Conservation (phyloP, 2,888 invertebrate species). For the Cinara cedri region DNA sequence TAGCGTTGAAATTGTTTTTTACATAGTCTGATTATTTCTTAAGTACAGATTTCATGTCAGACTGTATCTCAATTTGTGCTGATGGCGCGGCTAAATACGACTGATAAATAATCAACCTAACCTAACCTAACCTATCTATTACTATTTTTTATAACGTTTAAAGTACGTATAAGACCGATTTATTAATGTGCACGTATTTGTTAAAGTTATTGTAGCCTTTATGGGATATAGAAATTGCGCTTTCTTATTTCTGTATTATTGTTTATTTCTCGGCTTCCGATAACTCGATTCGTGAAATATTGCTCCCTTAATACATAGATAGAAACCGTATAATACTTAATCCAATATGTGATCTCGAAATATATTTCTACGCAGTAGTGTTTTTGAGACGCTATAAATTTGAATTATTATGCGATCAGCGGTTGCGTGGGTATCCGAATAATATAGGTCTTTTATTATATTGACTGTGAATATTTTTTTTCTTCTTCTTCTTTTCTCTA, state of each 20-base stretch:
- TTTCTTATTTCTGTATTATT: background rate
- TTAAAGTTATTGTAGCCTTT: too few species aligned
- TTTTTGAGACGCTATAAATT: conserved; percentile 6
- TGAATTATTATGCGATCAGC: conserved; percentile 23
- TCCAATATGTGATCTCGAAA: conserved; percentile 14
- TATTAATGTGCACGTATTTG: too few species aligned
- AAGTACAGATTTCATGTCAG: conserved; percentile 40
- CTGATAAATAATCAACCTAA: background rate
- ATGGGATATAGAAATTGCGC: background rate
- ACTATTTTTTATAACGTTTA: too few species aligned
- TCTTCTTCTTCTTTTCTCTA: too few species aligned
- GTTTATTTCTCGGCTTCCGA: background rate
- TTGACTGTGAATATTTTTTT: too few species aligned
- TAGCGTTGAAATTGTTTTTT: conserved; percentile 56
- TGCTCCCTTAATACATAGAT: background rate
- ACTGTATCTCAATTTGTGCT: conserved; percentile 58
- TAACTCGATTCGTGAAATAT: background rate
- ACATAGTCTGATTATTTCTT: conserved; percentile 3
- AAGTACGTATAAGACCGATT: too few species aligned
- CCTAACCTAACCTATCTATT: too few species aligned
- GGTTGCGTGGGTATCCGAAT: background rate
- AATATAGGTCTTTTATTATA: background rate
- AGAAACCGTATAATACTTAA: background rate
- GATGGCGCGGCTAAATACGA: conserved; percentile 22
- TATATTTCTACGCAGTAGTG: background rate